These are phyloP conservation scores for Drosophila malerkotliana DNA, from an alignment of 1,140 invertebrate genomes.

Conservation along the genomic window DNA sequence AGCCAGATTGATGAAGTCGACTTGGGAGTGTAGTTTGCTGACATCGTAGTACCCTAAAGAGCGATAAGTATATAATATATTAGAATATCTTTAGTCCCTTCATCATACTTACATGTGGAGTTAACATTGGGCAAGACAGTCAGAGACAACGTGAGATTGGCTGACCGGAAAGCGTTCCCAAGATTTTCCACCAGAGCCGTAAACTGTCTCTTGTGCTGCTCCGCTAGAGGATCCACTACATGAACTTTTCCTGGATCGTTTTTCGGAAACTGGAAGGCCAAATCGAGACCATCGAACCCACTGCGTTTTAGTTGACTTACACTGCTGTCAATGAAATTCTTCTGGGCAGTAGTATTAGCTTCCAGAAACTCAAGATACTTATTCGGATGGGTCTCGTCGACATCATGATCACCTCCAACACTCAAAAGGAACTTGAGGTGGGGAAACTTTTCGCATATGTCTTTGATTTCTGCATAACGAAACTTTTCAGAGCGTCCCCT, in stretches of 20 bases:
- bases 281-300: conserved; percentile 92
- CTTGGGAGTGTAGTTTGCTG: conserved; percentile 87
- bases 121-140: conserved; percentile 91
- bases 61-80: background rate
- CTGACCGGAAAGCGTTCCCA: conserved; percentile 86
- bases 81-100: background rate
- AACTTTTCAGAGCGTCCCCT: conserved; percentile 88
- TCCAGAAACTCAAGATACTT: conserved; percentile 85
- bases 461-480: conserved; percentile 87
- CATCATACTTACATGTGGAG: conserved; percentile 86
- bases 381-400: conserved; percentile 67
- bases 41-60: conserved; percentile 87
- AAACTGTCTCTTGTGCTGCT: conserved; percentile 90
- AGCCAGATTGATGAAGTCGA: conserved; percentile 92
- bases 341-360: conserved; percentile 84
- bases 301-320: conserved; percentile 88
- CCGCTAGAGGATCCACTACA: conserved; percentile 89
- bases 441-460: conserved; percentile 88
- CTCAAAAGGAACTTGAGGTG: conserved; percentile 90
- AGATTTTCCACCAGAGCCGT: conserved; percentile 88
- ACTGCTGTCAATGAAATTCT: conserved; percentile 88
- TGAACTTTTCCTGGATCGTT: conserved; percentile 90
- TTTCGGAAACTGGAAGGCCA: conserved; percentile 92
- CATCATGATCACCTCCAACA: conserved; percentile 87
- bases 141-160: conserved; percentile 87